A percentile compares a stretch with the other conserved stretches of the same genome.
phyloP scores from a whole-genome alignment of 2,113 vertebrate species.

The Pseudonaja textilis region DNA sequence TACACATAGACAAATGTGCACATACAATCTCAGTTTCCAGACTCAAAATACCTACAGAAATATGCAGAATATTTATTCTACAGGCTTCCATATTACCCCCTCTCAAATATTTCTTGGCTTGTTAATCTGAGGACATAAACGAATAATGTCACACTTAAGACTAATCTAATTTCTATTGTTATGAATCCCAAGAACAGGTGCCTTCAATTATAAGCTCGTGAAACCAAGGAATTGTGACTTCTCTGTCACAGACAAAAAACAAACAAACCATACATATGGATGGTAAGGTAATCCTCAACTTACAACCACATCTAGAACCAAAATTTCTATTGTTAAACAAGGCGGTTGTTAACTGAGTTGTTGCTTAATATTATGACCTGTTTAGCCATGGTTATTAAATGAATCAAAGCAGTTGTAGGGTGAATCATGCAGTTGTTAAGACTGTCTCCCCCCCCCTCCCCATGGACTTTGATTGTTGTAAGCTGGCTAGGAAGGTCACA shows the following conservation, averaged over 20 bases:
- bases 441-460: too few relatives aligned
- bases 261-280: neutral
- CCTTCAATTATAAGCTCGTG: neutral
- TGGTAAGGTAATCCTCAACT: too few relatives aligned
- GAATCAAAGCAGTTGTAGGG: too few relatives aligned
- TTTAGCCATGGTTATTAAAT: too few relatives aligned
- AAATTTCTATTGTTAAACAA: too few relatives aligned
- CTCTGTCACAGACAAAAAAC: neutral
- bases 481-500: too few relatives aligned
- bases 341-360: too few relatives aligned
- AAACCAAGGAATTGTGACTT: neutral
- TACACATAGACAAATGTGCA: neutral
- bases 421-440: too few relatives aligned
- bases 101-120: neutral
- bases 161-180: neutral
- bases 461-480: too few relatives aligned
- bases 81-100: neutral
- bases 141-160: neutral
- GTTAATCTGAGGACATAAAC: neutral
- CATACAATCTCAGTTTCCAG: neutral
- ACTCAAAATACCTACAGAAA: neutral
- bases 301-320: too few relatives aligned
- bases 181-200: neutral
- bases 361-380: too few relatives aligned
- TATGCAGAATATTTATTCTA: neutral